Evolutionary conservation across 92 coral and sea anemone genomes (phyloP), one percentile per base, ranked within the genome.

Genomic region (Paramuricea clavata): DNA sequence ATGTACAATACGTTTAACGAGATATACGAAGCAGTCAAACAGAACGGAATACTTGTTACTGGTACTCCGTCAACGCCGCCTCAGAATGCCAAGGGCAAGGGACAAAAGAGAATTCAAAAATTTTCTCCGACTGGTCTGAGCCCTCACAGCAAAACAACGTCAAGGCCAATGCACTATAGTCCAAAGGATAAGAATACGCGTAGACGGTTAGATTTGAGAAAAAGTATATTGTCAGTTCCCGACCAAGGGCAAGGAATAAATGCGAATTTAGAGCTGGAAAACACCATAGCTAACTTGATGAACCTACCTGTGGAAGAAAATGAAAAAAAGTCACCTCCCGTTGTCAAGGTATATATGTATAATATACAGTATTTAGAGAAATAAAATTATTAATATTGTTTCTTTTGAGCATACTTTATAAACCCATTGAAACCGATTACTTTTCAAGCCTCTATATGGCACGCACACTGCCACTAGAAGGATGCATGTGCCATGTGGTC

Each of bases 211-310:
- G 33, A 27, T 65, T 13, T 69, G 39, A 69, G 49, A 6, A 9
- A 47, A 9, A 10, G 13, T 47, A 10, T 1, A 47, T 47, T 15
- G 17, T 9, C 52, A 47, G 52, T 47, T 47, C 52, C 42, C 42
- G 42, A 15, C 13, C 52, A 47, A 25, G 15, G 28, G 2, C 52
- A 47, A 25, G 17, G 69, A 23, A 61, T 25, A 5, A 43, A 36
- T 65, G 56, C 78, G 61, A 81, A 56, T 22, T 33, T 49, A 77
- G 64, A 39, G 3, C 21, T 42, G 8, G 77, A 86, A 28, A 74
- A 43, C 47, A 49, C 72, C 6, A 44, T 86, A 23, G 76, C 75
- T 30, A 86, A 86, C 68, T 49, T 86, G 64, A 86, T 86, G 89
- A 30, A 62, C 71, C 39, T 86, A 31, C 89, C 89, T 28, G 67